phyloP scores from a whole-genome alignment of 2,888 invertebrate genomes.

The Sacculina carcini region DNA sequence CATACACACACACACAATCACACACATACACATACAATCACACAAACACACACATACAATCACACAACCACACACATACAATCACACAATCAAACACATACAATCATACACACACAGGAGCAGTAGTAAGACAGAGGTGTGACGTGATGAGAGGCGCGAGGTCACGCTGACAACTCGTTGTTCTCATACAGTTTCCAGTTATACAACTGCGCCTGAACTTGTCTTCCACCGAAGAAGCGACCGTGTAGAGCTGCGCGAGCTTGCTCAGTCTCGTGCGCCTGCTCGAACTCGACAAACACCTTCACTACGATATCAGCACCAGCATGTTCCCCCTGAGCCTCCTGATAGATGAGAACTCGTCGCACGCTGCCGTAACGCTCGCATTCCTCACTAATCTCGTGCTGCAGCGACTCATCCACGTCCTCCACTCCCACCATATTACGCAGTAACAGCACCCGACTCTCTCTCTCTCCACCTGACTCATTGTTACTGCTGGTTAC shows the following conservation, averaged over 20 bases:
- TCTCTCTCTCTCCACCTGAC: too few species aligned
- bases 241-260: slow-evolving; percentile 66
- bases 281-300: slow-evolving; percentile 84
- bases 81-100: too few species aligned
- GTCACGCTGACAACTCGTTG: slow-evolving; percentile 66
- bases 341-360: too few species aligned
- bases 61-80: too few species aligned
- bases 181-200: slow-evolving; percentile 90
- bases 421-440: slow-evolving; percentile 89
- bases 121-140: too few species aligned
- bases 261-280: slow-evolving; percentile 48
- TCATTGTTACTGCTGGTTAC: too few species aligned
- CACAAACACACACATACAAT: too few species aligned
- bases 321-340: slow-evolving; percentile 62
- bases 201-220: slow-evolving; percentile 74
- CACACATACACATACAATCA: too few species aligned
- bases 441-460: slow-evolving; percentile 55
- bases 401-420: slow-evolving; percentile 76
- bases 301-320: slow-evolving; percentile 70
- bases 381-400: slow-evolving; percentile 88
- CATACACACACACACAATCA: too few species aligned
- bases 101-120: too few species aligned
- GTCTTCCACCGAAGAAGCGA: slow-evolving; percentile 80
- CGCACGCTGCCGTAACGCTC: slow-evolving; percentile 62
- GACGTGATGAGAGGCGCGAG: too few species aligned